A percentile compares a stretch with the other conserved stretches of the same genome.
Evolutionary conservation across 2,888 invertebrate species (phyloP).

Genomic region (Baronia brevicornis): DNA sequence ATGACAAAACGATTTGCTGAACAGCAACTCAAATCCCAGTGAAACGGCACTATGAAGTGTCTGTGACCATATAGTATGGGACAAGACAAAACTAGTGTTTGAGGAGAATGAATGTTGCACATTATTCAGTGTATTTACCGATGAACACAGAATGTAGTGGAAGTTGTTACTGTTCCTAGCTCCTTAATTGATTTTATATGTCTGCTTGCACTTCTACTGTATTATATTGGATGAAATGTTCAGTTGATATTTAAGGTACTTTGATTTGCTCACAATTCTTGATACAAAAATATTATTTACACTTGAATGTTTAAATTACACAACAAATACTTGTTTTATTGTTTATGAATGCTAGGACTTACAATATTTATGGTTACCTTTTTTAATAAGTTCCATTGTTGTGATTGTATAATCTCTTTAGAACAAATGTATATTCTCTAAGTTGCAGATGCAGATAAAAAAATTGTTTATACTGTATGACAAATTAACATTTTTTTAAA

Average conservation of each 20-base stretch:
- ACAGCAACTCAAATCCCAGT: constrained; percentile 27
- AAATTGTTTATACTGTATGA: no score
- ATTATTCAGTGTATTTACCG: constrained; percentile 55
- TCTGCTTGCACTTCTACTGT: no score
- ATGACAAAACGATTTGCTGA: constrained; percentile 42
- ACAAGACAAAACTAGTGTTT: constrained; percentile 10
- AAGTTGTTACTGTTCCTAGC: constrained; percentile 54
- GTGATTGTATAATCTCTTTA: constrained; percentile 39
- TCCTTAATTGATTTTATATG: constrained; percentile 36
- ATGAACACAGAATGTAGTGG: constrained; percentile 36
- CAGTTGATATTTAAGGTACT: no score
- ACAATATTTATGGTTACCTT: constrained; percentile 49
- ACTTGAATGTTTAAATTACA: no score
- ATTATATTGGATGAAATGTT: no score
- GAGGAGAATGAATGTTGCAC: constrained; percentile 47
- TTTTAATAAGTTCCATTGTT: constrained; percentile 32
- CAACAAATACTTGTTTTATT: no score
- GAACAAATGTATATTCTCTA: constrained; percentile 54
- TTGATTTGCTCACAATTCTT: constrained; percentile 18
- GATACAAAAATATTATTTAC: no score
- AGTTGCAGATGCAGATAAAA: constrained; percentile 43
- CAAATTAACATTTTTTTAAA: no score
- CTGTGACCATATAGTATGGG: constrained; percentile 13
- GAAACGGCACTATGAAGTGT: constrained; percentile 21
- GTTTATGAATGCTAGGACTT: constrained; percentile 7